Base-by-base conservation (phyloP, 2,797 vertebrate genomes). In the Yasuhikotakia modesta region DNA sequence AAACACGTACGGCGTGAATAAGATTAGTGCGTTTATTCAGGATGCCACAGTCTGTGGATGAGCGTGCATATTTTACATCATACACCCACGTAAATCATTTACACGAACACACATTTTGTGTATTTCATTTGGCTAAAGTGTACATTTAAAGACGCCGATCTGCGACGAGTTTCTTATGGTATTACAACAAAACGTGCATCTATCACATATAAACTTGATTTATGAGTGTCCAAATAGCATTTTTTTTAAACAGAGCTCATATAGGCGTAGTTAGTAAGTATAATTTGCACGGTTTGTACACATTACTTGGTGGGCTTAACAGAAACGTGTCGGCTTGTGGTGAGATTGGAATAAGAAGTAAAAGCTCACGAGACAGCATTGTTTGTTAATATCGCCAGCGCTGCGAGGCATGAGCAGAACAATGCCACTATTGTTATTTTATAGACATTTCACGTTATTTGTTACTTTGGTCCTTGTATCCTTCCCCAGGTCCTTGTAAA, bases 391-490 rank as follows among this genome's bases (percentile, higher is more conserved):
- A 50, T 27, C 30, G 4, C 14, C 8, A 2, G 7, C 60, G 55
- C 66, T 60, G 24, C 30, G 45, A 57, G 12, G 43, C 43, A 27
- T 17, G 11, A 67, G 66, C 19, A 35, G 14, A 78, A 82, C 80
- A 80, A 80, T 80, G 61, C 60, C 74, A 72, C 80, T 76, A 61
- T 73, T 73, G 80, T 84, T 61, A 24, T 73, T 46, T 45, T 45
- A 22, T 24, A 53, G 73, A 52, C 45, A 19, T 72, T 50, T 72
- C 68, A 67, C 64, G 64, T 81, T 71, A 79, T 81, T 84, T 46
- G 32, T 52, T 78, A 52, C 12, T 19, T n/a, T 35, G 19, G 58
- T 27, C 12, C 24, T 14, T 50, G 67, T 64, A 30, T 72, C 63
- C 30, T 70, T 46, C 68, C 32, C 19, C 43, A 50, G 22, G 14